Evolutionary conservation across 2,113 vertebrate genomes (phyloP), one percentile per base, ranked within the genome.

Genomic region (Manacus vitellinus): DNA sequence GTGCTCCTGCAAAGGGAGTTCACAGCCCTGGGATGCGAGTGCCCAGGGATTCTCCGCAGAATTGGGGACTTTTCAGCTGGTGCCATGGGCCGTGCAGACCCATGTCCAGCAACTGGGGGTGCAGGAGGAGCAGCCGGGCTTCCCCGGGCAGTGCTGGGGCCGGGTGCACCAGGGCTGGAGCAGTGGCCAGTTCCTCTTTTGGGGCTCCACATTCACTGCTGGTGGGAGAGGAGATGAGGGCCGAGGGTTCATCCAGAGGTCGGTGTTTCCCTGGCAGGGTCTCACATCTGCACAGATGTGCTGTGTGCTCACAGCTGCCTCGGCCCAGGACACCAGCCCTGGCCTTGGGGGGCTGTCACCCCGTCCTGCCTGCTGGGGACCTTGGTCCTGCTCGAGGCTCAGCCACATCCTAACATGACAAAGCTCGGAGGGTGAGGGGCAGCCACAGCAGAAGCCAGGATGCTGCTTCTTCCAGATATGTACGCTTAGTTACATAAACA

Each of bases 211-310:
- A 13, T 41, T 54, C 95, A 22, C 67, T 35, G 70, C 63, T 17
- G 97, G 35, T 76, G 93, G 51, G 91, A 94, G 88, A 93, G 51
- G 91, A 94, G 88, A 93, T 33, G 30, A 92, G 98, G 89, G 96
- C 85, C 71, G 1, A 84, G 92, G 28, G 39, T 92, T 95, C 95
- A 96, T 16, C 96, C 97, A 30, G 66, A 95, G 41, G 94, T 95
- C 41, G 5, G 91, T 35, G 91, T 96, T 92, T 85, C 96, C 51
- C 92, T 97, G 95, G 96, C 97, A 4, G 35, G 95, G 68, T 94
- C 97, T 35, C 94, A 97, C 97, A 91, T 97, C 97, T 94, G 95
- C 97, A 47, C 94, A 94, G 94, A 96, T 98, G 79, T 97, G 92
- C 96, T 28, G 7, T 33, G 68, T 6, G 33, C 63, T 68, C 68